Evolutionary conservation across 2,113 vertebrate genomes (phyloP).

Genomic region (Pomatorhinus ruficollis): DNA sequence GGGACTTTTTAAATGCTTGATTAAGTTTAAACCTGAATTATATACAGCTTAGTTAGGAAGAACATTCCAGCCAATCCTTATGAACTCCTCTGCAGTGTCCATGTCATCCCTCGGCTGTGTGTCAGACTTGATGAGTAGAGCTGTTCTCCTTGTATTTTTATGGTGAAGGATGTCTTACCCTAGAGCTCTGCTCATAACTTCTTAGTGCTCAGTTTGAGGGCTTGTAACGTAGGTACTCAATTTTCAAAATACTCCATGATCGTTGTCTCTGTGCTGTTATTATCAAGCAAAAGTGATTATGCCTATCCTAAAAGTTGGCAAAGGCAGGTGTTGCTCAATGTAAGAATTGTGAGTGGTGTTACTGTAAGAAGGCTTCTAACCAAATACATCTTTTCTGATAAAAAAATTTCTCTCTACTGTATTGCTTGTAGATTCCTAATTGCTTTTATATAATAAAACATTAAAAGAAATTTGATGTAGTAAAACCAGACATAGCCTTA

Average conservation of each 20-base stretch:
- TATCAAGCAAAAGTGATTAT: not conserved
- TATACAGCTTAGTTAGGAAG: not conserved
- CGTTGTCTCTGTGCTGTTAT: fast-evolving
- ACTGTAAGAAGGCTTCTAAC: not conserved
- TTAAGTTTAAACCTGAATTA: not conserved
- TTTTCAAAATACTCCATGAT: not conserved
- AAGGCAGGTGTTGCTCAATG: not conserved
- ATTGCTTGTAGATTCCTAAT: slow-evolving; percentile 4
- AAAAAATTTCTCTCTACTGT: not conserved
- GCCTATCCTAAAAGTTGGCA: not conserved
- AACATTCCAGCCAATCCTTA: not conserved
- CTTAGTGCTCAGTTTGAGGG: not conserved
- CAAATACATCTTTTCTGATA: not conserved
- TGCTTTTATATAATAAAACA: slow-evolving; percentile 12
- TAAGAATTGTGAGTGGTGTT: not conserved
- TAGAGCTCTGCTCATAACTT: not conserved
- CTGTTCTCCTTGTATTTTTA: not conserved
- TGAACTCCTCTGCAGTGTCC: not conserved
- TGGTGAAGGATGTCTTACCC: not conserved
- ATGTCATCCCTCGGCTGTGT: not conserved
- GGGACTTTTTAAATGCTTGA: not conserved
- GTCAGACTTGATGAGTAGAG: not conserved
- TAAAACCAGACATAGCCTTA: slow-evolving; percentile 17
- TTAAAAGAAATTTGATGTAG: not conserved
- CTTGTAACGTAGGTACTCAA: not conserved